phyloP scores from a whole-genome alignment of 2,113 vertebrate species.

The Aythya baeri region DNA sequence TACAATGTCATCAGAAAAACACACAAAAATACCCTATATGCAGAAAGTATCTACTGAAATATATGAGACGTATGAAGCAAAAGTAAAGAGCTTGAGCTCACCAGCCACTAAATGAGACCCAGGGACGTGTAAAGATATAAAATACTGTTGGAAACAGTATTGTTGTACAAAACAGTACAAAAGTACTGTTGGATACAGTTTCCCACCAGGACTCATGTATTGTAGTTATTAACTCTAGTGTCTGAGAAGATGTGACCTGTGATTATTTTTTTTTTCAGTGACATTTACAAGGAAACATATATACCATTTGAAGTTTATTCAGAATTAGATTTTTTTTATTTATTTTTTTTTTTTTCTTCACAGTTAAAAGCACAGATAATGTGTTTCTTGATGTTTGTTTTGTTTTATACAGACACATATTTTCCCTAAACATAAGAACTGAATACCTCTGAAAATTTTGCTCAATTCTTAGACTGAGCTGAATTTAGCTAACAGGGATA shows the following conservation, averaged over 20 bases:
- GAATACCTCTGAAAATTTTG: neutral
- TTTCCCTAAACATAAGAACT: neutral
- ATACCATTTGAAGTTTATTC: neutral
- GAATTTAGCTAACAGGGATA: neutral
- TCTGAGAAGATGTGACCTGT: neutral
- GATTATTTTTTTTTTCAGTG: neutral
- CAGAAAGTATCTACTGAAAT: neutral
- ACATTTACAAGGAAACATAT: neutral
- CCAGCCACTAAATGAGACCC: neutral
- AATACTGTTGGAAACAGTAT: neutral
- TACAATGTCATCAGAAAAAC: neutral
- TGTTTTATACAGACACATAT: neutral
- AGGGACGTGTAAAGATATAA: neutral
- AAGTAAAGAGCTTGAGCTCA: neutral
- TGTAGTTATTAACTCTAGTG: neutral
- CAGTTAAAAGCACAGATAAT: neutral
- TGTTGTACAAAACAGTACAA: no score
- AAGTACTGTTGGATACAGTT: neutral
- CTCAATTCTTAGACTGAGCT: neutral
- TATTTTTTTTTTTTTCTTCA: neutral
- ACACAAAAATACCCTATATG: neutral
- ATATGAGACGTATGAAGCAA: neutral
- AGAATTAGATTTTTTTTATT: neutral
- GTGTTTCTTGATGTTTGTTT: neutral
- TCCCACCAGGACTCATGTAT: neutral